These are phyloP conservation scores for Macropis europaea DNA, from an alignment of 2,888 invertebrate species.

Conservation along the genomic window DNA sequence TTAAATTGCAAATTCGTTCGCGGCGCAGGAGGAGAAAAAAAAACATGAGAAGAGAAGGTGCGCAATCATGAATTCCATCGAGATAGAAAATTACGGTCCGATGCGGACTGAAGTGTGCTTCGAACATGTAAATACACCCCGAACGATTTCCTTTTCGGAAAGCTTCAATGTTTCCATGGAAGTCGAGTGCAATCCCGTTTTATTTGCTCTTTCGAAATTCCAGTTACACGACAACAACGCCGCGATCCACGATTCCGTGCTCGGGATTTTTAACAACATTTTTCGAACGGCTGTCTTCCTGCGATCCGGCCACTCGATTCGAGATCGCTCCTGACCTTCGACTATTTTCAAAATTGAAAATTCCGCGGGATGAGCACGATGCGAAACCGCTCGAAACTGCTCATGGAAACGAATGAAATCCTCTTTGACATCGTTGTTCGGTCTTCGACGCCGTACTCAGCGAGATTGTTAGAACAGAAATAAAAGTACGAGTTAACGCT, in stretches of 20 bases:
- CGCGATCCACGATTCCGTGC: neutral
- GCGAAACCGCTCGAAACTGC: neutral
- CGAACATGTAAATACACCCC: constrained; percentile 42
- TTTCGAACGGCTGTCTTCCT: constrained; percentile 2
- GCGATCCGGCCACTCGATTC: neutral
- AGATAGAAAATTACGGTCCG: constrained; percentile 30
- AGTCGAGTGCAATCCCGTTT: constrained; percentile 41
- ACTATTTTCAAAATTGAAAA: neutral
- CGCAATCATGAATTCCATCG: constrained; percentile 10
- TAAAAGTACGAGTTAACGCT: no score
- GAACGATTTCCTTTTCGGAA: constrained; percentile 43
- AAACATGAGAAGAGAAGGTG: neutral
- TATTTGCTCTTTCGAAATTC: constrained; percentile 43
- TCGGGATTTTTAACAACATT: constrained; percentile 32
- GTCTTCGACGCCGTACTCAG: no score
- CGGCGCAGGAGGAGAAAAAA: neutral
- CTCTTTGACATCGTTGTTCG: neutral
- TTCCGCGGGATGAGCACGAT: neutral
- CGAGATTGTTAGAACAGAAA: no score
- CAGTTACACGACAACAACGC: constrained; percentile 23
- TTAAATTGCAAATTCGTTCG: neutral
- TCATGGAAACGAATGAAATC: neutral
- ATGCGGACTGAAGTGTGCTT: constrained; percentile 20
- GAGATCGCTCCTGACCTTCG: neutral
- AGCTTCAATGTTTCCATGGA: constrained; percentile 31